Conservation (phyloP, 1,140 invertebrate species). For the Zophobas atratus region DNA sequence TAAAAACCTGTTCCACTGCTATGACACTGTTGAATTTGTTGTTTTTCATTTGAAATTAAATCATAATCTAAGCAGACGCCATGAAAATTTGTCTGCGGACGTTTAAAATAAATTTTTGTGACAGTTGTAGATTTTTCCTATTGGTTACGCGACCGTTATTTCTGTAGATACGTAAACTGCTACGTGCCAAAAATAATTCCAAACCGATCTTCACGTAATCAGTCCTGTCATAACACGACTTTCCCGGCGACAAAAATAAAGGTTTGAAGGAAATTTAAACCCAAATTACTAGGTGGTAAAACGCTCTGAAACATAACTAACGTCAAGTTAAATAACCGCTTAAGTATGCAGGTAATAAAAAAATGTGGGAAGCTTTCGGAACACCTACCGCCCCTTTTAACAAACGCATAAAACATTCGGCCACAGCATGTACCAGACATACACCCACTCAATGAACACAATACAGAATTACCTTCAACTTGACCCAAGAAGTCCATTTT, state of each 20-base stretch:
- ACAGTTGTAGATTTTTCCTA: conserved; percentile 2
- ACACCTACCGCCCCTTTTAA: conserved; percentile 24
- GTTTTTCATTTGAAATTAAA: conserved; percentile 11
- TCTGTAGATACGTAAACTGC: too few relatives aligned
- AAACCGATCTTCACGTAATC: too few relatives aligned
- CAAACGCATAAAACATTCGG: conserved; percentile 22
- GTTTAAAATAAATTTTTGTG: conserved; percentile 15
- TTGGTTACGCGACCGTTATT: neutral
- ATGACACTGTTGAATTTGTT: neutral
- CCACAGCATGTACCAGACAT: neutral
- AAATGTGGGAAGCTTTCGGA: conserved; percentile 17
- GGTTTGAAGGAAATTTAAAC: too few relatives aligned
- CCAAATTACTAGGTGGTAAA: too few relatives aligned
- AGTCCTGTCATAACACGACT: too few relatives aligned
- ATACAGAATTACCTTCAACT: conserved; percentile 37
- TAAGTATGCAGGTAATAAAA: conserved; percentile 7
- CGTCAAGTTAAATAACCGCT: neutral
- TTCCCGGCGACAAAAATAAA: too few relatives aligned
- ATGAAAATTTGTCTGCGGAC: neutral
- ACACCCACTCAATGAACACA: conserved; percentile 24
- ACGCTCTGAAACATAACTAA: neutral
- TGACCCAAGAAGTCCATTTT: conserved; percentile 35
- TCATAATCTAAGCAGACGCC: conserved; percentile 6
- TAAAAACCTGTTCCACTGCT: conserved; percentile 27
- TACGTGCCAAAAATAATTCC: too few relatives aligned